Conservation (phyloP, 2,797 vertebrate species). For the Sebastes nivosus region DNA sequence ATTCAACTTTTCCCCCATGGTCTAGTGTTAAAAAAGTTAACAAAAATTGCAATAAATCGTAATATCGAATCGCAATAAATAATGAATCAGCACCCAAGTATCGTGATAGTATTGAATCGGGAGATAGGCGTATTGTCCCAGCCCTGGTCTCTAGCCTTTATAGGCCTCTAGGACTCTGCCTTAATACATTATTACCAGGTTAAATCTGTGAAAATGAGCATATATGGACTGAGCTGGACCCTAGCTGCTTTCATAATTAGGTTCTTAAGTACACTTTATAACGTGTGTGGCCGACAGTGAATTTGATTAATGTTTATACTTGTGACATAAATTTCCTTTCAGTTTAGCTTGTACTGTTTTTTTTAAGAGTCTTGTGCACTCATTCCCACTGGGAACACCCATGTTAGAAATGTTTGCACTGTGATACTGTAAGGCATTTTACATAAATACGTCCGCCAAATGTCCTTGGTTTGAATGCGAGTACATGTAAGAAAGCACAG, state of each 20-base stretch:
- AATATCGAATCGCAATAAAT: too few relatives aligned
- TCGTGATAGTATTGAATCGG: too few relatives aligned
- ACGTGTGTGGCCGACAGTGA: neutral
- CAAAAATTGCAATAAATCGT: too few relatives aligned
- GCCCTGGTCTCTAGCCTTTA: neutral
- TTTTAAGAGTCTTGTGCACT: neutral
- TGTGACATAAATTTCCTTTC: neutral
- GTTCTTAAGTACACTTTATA: neutral
- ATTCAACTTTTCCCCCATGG: too few relatives aligned
- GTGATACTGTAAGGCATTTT: neutral
- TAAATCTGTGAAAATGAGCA: constrained; percentile 7
- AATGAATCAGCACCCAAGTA: too few relatives aligned
- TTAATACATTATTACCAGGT: neutral
- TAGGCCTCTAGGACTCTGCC: neutral
- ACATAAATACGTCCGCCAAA: neutral
- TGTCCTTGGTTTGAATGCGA: neutral
- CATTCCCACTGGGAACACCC: neutral
- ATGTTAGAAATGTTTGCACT: constrained; percentile 15
- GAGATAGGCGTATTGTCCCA: too few relatives aligned
- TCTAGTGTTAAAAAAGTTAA: too few relatives aligned
- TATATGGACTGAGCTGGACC: neutral
- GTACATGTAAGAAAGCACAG: neutral
- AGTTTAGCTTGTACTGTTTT: neutral
- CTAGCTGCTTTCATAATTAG: neutral
- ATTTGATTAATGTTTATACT: neutral